phyloP scores from a whole-genome alignment of 2,888 invertebrate genomes.

The Melieria omissa region DNA sequence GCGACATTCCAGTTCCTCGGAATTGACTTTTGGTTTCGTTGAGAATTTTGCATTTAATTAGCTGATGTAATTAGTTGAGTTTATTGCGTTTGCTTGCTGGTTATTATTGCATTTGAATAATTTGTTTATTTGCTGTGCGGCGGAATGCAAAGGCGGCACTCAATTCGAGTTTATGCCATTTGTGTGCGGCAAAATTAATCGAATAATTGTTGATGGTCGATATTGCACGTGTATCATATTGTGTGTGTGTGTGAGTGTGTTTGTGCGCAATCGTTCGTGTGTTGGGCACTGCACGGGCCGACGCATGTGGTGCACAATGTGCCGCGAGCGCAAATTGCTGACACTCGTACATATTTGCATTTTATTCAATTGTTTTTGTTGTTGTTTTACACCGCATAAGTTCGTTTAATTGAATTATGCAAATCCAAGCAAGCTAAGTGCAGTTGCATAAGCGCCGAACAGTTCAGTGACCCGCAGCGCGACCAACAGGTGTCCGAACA shows the following conservation, averaged over 20 bases:
- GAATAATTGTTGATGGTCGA: background rate
- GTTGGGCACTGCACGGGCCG: too few species aligned
- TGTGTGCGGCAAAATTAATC: constrained; percentile 12
- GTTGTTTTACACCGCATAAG: constrained; percentile 24
- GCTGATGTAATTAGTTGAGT: constrained; percentile 50
- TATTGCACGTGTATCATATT: background rate
- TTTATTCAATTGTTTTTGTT: too few species aligned
- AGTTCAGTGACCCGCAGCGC: constrained; percentile 23
- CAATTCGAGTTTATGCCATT: constrained; percentile 13
- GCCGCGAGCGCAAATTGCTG: too few species aligned
- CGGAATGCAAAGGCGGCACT: constrained; percentile 17
- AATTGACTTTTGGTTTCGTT: background rate
- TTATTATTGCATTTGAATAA: constrained; percentile 23
- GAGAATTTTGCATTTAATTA: constrained; percentile 39
- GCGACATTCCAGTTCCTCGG: background rate
- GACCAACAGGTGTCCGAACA: constrained; percentile 21
- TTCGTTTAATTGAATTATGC: constrained; percentile 20
- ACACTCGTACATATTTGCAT: too few species aligned
- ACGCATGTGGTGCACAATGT: too few species aligned
- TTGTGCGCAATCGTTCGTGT: background rate
- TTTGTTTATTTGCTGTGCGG: constrained; percentile 28
- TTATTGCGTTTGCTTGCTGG: constrained; percentile 44
- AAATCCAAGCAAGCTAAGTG: constrained; percentile 5
- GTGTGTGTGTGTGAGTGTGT: constrained; percentile 2
- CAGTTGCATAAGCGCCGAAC: background rate